Conservation (phyloP, 2,113 vertebrate genomes). For the Leiothrix lutea region DNA sequence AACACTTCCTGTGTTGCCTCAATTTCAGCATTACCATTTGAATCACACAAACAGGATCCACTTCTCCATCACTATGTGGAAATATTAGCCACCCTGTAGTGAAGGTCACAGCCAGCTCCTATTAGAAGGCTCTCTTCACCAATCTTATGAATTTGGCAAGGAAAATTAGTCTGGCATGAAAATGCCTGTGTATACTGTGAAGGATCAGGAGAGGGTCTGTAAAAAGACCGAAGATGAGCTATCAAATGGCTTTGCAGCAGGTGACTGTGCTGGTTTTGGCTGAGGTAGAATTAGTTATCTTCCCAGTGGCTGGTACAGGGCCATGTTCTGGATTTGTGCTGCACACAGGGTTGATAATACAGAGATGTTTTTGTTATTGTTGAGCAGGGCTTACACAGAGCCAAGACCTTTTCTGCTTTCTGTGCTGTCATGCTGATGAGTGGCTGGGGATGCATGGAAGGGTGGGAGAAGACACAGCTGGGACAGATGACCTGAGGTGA, state of each 20-base stretch:
- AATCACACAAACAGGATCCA: not conserved
- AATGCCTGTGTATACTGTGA: not conserved
- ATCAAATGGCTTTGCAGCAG: not conserved
- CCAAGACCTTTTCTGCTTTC: not conserved
- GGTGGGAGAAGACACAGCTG: fast-evolving
- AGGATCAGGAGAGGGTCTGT: not conserved
- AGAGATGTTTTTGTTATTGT: not conserved
- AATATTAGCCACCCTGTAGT: not conserved
- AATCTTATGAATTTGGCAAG: not conserved
- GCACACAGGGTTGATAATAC: not conserved
- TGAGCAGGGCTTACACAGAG: not conserved
- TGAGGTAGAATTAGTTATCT: not conserved
- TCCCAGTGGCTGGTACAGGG: fast-evolving
- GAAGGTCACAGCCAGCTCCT: not conserved
- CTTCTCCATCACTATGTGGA: not conserved
- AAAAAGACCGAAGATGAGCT: not conserved
- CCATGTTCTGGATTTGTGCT: not conserved
- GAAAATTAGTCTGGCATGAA: not conserved
- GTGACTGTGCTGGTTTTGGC: not conserved
- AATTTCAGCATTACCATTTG: not conserved
- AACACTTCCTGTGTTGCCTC: not conserved
- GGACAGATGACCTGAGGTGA: too few species aligned
- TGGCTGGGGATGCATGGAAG: too few species aligned
- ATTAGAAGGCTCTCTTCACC: not conserved
- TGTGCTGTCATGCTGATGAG: fast-evolving